Evolutionary conservation across 2,113 vertebrate species (phyloP).

Genomic region (Bufo bufo): DNA sequence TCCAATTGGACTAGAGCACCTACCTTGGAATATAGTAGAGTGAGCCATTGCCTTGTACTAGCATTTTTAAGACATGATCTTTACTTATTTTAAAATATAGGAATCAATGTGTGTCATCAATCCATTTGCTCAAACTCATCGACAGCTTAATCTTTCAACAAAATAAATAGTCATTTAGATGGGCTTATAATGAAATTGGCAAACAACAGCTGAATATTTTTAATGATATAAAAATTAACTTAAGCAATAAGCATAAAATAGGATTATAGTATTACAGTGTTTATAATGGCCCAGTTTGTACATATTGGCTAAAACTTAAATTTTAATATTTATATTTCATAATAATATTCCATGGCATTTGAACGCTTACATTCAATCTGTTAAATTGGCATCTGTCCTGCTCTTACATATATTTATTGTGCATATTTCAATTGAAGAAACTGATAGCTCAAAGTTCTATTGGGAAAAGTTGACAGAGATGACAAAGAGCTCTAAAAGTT

Average conservation of each 20-base stretch:
- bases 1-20: too few species aligned
- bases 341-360: conserved; percentile 32
- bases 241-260: not conserved
- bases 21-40: too few species aligned
- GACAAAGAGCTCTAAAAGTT: not conserved
- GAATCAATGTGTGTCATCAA: not conserved
- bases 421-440: conserved; percentile 19
- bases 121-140: not conserved
- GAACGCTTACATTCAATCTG: conserved; percentile 37
- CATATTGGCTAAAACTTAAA: conserved; percentile 1
- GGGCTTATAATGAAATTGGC: not conserved
- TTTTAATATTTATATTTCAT: conserved; percentile 36
- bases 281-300: conserved; percentile 1
- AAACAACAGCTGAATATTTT: not conserved
- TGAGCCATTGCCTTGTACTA: too few species aligned
- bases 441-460: conserved; percentile 23
- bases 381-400: conserved; percentile 41
- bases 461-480: not conserved
- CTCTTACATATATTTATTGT: conserved; percentile 23
- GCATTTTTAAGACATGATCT: not conserved
- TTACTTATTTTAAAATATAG: not conserved
- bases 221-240: not conserved
- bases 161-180: not conserved
- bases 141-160: not conserved
- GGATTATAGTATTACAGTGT: not conserved